Base-by-base conservation (phyloP, 2,113 vertebrate species). In the Caranx ignobilis region DNA sequence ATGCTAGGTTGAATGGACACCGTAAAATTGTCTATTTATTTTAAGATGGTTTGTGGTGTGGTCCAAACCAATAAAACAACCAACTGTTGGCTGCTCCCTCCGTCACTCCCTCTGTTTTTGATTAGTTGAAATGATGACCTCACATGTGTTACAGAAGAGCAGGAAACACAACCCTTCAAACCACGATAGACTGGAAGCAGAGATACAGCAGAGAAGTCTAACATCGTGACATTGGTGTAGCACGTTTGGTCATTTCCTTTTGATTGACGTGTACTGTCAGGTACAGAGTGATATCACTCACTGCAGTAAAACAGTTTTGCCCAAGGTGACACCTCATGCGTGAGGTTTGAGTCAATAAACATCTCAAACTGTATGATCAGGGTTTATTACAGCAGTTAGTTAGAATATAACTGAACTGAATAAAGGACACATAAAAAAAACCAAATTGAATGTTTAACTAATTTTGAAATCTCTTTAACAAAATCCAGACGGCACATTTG, bases 121-220 rank as follows among this genome's bases (percentile, higher is more conserved):
- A 83, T 81, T 69, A 79, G 67, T 67, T 62, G 68, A 65, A 71
- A 75, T 21, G 57, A 59, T 87, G 76, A 91, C 75, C 77, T 87
- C 88, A 88, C 19, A 65, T 41, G 55, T 77, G 39, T 87, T 76
- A 13, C 37, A 54, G 66, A 70, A 21, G n/a, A 61, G 62, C 2
- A 69, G 45, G 63, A 55, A 86, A 84, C 55, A 50, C 34, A 72
- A 60, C 68, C 45, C 41, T 37, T 74, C 63, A 59, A 65, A 70
- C 50, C 26, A 31, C 31, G 5, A 21, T 64, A 47, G 26, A 65
- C 55, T 31, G 43, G 52, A 21, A 15, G 41, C 18, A 71, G 76
- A 73, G n/a, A 65, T 26, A 68, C 45, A 59, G 9, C 32, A 45
- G 54, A 68, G 31, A 8, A 54, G 65, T n/a, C 26, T 11, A 68